These are phyloP conservation scores for Mesorhabditis sp. DNA, from an alignment of 2,888 invertebrate species.

Conservation along the genomic window DNA sequence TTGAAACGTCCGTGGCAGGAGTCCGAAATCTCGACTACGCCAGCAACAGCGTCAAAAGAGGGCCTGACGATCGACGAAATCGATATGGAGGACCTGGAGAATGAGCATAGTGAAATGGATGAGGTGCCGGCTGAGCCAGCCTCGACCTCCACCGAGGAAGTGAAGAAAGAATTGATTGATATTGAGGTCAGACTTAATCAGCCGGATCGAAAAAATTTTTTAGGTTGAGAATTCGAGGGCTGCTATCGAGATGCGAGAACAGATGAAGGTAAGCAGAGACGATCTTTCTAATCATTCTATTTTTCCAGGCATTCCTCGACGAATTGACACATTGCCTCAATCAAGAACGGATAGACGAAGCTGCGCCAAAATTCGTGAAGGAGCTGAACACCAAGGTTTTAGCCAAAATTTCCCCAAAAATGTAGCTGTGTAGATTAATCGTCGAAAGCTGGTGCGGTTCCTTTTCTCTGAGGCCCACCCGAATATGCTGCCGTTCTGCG, in stretches of 20 bases:
- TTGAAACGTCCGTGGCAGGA: constrained; percentile 16
- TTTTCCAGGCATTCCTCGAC: constrained; percentile 29
- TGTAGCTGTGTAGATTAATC: constrained; percentile 18
- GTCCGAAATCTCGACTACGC: constrained; percentile 25
- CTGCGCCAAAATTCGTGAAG: constrained; percentile 46
- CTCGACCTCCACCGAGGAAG: constrained; percentile 7
- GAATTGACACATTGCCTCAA: constrained; percentile 46
- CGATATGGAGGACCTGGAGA: constrained; percentile 27
- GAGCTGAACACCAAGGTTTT: constrained; percentile 30
- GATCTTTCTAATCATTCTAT: not conserved
- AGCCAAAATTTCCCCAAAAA: no score
- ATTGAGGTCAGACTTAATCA: not conserved
- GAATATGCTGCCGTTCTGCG: constrained; percentile 51
- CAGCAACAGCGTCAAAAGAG: constrained; percentile 15
- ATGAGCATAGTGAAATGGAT: constrained; percentile 15
- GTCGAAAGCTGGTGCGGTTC: constrained; percentile 42
- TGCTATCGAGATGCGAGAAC: not conserved
- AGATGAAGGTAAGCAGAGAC: not conserved
- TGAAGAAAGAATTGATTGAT: constrained; percentile 11
- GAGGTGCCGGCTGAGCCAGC: not conserved
- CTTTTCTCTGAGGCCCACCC: constrained; percentile 36
- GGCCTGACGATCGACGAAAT: constrained; percentile 25
- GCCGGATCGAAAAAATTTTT: not conserved
- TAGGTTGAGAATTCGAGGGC: not conserved
- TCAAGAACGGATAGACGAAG: constrained; percentile 46